Percentiles rank a stretch among this genome's conserved stretches.
Evolutionary conservation across 2,888 invertebrate species (phyloP).

Genomic region (Torymus tubicola): DNA sequence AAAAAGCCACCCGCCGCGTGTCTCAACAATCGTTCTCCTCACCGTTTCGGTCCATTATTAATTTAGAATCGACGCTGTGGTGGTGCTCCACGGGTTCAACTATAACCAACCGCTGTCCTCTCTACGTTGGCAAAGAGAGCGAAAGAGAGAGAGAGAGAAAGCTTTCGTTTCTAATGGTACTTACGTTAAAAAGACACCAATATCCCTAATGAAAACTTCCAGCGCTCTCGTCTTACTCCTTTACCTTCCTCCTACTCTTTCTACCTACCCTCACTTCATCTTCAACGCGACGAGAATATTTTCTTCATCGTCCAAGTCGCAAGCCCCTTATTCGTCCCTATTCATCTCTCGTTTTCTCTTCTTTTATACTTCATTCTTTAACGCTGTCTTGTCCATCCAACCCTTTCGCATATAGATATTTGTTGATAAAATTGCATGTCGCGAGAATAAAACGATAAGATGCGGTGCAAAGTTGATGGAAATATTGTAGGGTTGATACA

Average conservation of each 20-base stretch:
- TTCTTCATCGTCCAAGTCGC: neutral
- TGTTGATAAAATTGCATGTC: neutral
- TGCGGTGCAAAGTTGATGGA: neutral
- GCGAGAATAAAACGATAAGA: too few relatives aligned
- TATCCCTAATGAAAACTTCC: conserved; percentile 62
- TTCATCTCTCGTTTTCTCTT: neutral
- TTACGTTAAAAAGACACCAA: conserved; percentile 52
- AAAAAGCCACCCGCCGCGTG: too few relatives aligned
- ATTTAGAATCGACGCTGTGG: conserved; percentile 1
- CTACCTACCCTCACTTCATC: too few relatives aligned
- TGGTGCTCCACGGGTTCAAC: too few relatives aligned
- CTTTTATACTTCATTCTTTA: neutral
- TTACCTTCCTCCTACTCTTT: neutral
- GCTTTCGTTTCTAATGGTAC: conserved; percentile 26
- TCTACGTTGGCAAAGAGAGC: too few relatives aligned
- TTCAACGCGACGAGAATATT: neutral
- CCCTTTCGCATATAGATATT: neutral
- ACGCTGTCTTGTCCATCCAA: neutral
- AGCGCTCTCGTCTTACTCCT: neutral
- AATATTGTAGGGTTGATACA: neutral
- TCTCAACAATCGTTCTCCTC: conserved; percentile 1
- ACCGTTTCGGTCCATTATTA: neutral
- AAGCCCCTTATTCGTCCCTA: neutral
- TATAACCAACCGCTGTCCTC: too few relatives aligned
- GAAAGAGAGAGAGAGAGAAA: too few relatives aligned